Percentiles rank a stretch among this genome's conserved stretches.
These are phyloP conservation scores for Loris lydekkerianus DNA, from an alignment of 2,797 vertebrate species.

Conservation along the genomic window DNA sequence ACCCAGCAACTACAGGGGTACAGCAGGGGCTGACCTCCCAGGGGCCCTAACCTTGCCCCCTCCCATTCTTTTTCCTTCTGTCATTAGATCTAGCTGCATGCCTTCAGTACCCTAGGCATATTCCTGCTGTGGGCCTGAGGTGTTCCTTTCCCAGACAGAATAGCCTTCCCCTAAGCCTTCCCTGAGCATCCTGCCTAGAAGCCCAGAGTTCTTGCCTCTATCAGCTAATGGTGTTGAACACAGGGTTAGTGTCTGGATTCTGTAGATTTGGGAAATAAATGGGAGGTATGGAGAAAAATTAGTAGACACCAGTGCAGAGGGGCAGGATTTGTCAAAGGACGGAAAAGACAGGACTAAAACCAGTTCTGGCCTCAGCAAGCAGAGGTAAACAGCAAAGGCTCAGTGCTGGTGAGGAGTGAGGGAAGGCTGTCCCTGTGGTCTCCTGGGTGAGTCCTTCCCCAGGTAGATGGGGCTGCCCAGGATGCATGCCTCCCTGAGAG, in stretches of 20 bases:
- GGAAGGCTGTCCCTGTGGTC: neutral
- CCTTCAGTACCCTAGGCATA: neutral
- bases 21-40: neutral
- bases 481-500: neutral
- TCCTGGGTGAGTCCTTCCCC: neutral
- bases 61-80: neutral
- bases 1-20: neutral
- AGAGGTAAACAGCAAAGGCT: neutral
- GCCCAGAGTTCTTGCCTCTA: neutral
- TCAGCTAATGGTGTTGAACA: neutral
- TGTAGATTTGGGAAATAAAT: constrained; percentile 14
- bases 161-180: neutral
- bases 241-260: neutral
- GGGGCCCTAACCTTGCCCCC: neutral
- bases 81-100: neutral
- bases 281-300: neutral
- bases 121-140: neutral
- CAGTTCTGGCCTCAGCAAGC: neutral
- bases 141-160: neutral
- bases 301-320: neutral
- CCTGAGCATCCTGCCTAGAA: neutral
- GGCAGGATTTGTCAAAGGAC: neutral
- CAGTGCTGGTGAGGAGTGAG: neutral
- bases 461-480: neutral
- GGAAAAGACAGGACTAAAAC: neutral